phyloP scores from a whole-genome alignment of 92 coral and sea anemone genomes.

The Siderastrea siderea region DNA sequence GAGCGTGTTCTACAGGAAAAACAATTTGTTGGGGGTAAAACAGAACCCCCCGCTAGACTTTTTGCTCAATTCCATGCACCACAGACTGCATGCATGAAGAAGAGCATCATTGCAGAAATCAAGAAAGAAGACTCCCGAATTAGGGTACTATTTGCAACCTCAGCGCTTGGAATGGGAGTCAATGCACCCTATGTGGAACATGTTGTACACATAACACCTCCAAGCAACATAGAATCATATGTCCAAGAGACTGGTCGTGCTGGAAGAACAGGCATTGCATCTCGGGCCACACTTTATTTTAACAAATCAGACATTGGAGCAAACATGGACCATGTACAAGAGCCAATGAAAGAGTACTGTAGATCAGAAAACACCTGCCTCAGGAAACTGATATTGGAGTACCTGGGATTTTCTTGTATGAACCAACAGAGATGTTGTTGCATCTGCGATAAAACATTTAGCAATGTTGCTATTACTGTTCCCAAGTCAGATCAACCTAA shows the following conservation, averaged over 20 bases:
- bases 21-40: constrained; percentile 72
- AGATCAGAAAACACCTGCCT: constrained; percentile 50
- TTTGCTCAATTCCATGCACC: constrained; percentile 80
- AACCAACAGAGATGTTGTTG: constrained; percentile 58
- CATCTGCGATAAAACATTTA: constrained; percentile 40
- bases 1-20: constrained; percentile 2
- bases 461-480: neutral
- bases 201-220: constrained; percentile 73
- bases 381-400: constrained; percentile 60
- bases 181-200: constrained; percentile 68
- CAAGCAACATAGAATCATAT: constrained; percentile 69
- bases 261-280: constrained; percentile 61
- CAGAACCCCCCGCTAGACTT: constrained; percentile 63
- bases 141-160: constrained; percentile 71
- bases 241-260: constrained; percentile 81
- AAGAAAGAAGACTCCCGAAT: constrained; percentile 61
- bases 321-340: constrained; percentile 54
- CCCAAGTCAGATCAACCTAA: constrained; percentile 18
- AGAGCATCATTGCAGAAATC: constrained; percentile 57
- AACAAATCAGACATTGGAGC: constrained; percentile 69
- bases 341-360: constrained; percentile 60
- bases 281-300: constrained; percentile 62
- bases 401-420: constrained; percentile 62
- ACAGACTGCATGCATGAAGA: constrained; percentile 71
- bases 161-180: constrained; percentile 84